phyloP scores from a whole-genome alignment of 1,140 invertebrate species.

The Bradynema listronoti region DNA sequence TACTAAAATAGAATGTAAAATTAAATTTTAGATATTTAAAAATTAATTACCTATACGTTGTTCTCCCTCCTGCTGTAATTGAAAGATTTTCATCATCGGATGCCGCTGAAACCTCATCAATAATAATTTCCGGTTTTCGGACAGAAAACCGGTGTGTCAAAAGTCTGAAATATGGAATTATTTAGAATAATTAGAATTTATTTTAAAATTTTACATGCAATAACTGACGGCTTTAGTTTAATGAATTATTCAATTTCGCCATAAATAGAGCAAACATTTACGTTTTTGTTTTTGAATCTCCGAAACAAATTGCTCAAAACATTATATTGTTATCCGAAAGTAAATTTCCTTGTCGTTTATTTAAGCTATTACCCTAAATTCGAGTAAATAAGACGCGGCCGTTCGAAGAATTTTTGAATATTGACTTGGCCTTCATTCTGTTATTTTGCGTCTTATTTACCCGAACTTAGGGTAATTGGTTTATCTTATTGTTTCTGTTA shows the following conservation, averaged over 20 bases:
- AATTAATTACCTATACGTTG: constrained; percentile 43
- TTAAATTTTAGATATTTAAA: background rate
- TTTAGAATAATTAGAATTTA: background rate
- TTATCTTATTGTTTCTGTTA: too few species aligned
- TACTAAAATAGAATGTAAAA: background rate
- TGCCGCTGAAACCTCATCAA: constrained; percentile 45
- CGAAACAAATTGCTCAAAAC: too few species aligned
- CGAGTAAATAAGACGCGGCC: too few species aligned
- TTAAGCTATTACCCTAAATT: too few species aligned
- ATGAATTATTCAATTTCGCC: too few species aligned
- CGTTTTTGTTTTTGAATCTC: background rate
- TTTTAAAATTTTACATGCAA: background rate
- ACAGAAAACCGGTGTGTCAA: constrained; percentile 38
- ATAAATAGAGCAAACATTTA: background rate
- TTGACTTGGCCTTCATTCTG: too few species aligned
- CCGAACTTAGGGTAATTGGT: too few species aligned
- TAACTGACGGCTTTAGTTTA: too few species aligned
- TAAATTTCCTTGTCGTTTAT: too few species aligned
- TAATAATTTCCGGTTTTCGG: constrained; percentile 55
- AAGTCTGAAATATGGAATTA: constrained; percentile 13
- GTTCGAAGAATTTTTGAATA: too few species aligned
- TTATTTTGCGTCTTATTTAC: too few species aligned
- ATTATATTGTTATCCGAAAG: too few species aligned
- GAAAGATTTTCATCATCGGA: constrained; percentile 44
- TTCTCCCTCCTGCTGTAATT: constrained; percentile 53